Evolutionary conservation across 2,888 invertebrate genomes (phyloP).

Genomic region (Falcaria lacertinaria): DNA sequence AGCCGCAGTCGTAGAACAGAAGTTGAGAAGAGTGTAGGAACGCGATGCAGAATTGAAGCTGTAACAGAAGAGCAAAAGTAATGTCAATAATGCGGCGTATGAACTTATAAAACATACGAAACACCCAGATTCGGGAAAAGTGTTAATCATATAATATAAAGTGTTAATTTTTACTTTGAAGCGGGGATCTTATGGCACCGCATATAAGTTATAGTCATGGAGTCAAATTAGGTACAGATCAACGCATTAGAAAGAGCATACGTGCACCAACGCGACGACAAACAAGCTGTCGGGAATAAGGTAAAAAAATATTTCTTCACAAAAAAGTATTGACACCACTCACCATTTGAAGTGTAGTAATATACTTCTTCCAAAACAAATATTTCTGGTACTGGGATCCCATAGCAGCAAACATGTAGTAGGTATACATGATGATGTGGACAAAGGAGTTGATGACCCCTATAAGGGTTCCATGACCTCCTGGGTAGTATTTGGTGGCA

Average conservation of each 20-base stretch:
- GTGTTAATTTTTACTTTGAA: no score
- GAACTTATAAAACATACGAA: no score
- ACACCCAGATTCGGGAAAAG: no score
- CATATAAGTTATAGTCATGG: no score
- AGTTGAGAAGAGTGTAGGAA: constrained; percentile 93
- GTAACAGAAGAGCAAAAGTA: constrained; percentile 57
- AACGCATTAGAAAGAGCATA: no score
- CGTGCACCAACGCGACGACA: no score
- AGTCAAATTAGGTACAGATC: no score
- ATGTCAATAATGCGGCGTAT: no score
- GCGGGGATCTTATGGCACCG: no score
- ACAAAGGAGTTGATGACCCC: constrained; percentile 96
- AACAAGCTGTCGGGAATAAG: no score
- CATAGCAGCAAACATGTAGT: constrained; percentile 92
- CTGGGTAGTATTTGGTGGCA: constrained; percentile 91
- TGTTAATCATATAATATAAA: no score
- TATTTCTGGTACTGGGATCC: constrained; percentile 92
- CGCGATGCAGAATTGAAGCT: constrained; percentile 94
- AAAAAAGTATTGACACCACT: constrained; percentile 6
- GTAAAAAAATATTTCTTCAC: no score
- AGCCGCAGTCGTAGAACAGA: constrained; percentile 92
- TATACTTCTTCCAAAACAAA: constrained; percentile 94
- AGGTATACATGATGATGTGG: constrained; percentile 94
- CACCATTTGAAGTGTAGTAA: constrained; percentile 82
- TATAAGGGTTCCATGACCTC: constrained; percentile 95